Evolutionary conservation across 2,113 vertebrate genomes (phyloP), one percentile per base, ranked within the genome.

Genomic region (Microcebus griseorufus): DNA sequence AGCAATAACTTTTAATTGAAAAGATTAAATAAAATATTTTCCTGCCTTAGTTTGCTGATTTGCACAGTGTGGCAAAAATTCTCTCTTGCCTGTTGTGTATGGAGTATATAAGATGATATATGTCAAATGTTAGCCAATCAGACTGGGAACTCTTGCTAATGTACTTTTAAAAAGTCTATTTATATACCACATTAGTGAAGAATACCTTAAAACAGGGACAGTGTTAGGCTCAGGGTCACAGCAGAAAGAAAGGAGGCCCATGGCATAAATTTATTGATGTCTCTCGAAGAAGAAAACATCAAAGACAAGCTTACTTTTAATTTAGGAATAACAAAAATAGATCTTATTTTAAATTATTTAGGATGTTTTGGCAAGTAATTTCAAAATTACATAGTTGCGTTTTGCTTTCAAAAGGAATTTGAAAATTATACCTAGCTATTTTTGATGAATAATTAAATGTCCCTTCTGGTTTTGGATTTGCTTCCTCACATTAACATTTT

Each of bases 331-430:
- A 75, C 45, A 87, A 78, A 48, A 65, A n/a, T 58, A 45, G 67
- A 9, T 81, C 25, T 82, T 93, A 82, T 87, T 88, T 95, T 39
- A 88, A 80, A 53, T 48, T 20, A 45, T 70, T 89, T 89, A 89
- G 65, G 76, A 34, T 69, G 12, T 39, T 69, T 58, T 78, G 34
- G 37, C 27, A 67, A 88, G 11, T 34, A 84, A 78, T 84, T 69
- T n/a, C 10, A 88, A 93, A 83, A 88, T 84, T 67, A 75, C 53
- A 92, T 48, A 82, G 22, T 37, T 27, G 27, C 17, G 42, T 37
- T 93, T 89, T 34, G 14, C 53, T 67, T 89, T 93, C 37, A 76
- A 55, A 88, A 82, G 55, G 29, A 83, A 82, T 76, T 82, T 81
- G 45, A 39, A 17, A 55, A 53, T 86, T n/a, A 42, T 76, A 37